Conservation (phyloP, 2,797 vertebrate species). For the Mionectes olivaceus region DNA sequence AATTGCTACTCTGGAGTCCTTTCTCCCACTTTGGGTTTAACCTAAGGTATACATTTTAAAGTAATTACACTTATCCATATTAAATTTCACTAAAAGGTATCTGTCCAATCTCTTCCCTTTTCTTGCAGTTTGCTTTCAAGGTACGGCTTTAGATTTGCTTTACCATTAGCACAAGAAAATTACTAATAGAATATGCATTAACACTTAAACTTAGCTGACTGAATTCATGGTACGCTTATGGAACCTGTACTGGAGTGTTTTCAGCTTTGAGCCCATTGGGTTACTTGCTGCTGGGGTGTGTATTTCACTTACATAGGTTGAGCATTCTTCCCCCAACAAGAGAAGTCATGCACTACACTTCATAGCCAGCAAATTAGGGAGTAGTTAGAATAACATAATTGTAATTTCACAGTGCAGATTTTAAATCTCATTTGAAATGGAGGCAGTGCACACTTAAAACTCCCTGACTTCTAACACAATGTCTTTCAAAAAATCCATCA, state of each 20-base stretch:
- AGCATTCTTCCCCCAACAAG: background rate
- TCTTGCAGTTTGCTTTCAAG: background rate
- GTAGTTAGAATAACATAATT: background rate
- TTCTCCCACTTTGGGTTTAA: background rate
- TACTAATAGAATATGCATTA: background rate
- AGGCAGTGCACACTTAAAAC: background rate
- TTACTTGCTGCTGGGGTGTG: background rate
- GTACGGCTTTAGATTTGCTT: background rate
- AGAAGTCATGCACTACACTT: background rate
- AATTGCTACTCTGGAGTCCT: background rate
- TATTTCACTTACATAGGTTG: background rate
- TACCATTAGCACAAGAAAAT: background rate
- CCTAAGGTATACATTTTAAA: background rate
- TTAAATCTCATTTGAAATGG: conserved; percentile 9
- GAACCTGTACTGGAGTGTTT: background rate
- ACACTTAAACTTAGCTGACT: background rate
- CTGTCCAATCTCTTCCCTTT: background rate
- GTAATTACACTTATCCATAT: background rate
- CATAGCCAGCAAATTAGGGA: background rate
- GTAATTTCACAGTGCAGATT: background rate
- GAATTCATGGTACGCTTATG: background rate
- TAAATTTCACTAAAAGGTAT: background rate
- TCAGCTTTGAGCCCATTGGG: background rate
- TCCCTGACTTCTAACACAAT: background rate
- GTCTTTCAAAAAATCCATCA: background rate